Evolutionary conservation across 2,797 vertebrate species (phyloP).

Genomic region (Hypotaenidia philippensis): DNA sequence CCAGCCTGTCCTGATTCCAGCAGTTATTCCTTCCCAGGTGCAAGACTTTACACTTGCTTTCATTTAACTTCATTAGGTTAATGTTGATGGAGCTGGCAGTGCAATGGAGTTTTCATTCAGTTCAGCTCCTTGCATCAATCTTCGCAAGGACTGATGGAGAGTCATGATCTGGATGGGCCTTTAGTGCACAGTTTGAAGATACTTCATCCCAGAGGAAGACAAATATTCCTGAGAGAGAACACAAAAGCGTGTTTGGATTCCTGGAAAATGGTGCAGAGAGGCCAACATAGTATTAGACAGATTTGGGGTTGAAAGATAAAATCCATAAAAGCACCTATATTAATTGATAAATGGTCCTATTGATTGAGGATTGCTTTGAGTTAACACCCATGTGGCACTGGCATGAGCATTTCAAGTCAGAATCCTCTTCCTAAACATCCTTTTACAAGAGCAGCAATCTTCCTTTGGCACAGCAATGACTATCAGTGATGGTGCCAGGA

Average conservation of each 20-base stretch:
- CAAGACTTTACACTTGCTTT: no score
- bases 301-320: neutral
- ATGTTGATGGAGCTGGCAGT: neutral
- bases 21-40: no score
- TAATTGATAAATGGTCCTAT: rapidly evolving
- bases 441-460: neutral
- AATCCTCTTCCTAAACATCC: neutral
- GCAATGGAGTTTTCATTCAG: neutral
- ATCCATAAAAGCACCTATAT: rapidly evolving
- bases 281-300: neutral
- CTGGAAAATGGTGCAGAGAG: neutral
- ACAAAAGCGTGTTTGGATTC: neutral
- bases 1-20: no score
- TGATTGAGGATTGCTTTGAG: neutral
- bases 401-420: neutral
- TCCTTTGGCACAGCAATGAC: neutral
- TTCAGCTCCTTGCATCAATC: neutral
- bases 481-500: neutral
- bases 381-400: neutral
- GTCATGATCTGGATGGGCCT: neutral
- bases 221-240: neutral
- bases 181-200: neutral
- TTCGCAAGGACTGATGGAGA: neutral
- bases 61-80: no score
- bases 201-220: neutral